Evolutionary conservation across 1,140 invertebrate species (phyloP), one percentile per base, ranked within the genome.

Genomic region (Aphelinus atriplicis): DNA sequence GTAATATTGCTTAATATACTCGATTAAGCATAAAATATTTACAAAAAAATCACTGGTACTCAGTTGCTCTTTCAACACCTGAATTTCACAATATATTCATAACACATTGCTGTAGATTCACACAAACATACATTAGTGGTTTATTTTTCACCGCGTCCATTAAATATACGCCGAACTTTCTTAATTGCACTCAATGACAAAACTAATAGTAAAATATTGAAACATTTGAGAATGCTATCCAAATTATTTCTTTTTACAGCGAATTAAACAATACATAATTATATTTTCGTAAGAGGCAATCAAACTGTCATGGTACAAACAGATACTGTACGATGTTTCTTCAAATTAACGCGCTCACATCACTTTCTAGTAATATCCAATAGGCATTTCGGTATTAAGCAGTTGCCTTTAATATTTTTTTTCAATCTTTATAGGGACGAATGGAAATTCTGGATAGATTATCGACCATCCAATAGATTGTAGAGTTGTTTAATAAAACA

Each of bases 21-120:
- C 63, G 56, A 66, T 60, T 43, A 64, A 57, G 62, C 61, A 61
- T 65, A 76, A 75, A 63, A 61, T 76, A 76, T 76, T 26, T 76
- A 76, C 75, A 76, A 76, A 72, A 26, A 71, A 26, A 50, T 71
- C 69, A 71, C 69, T 76, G 69, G 69, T 76, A 57, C 69, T 76
- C 57, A 62, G 69, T 57, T 76, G n/a, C 7, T 62, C 6, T 56
- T 71, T 53, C 51, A 76, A 71, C 69, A 26, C 65, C 64, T 53
- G 3, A 65, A 58, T 71, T 47, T 66, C 7, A 55, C 50, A 58
- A 45, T 26, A 61, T 68, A 1, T 60, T 60, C 56, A 64, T 64
- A 6, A 45, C 46, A 51, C 46, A 26, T 26, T 26, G 26, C 26
- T 70, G 70, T 58, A 61, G 55, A 71, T 76, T 57, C 43, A 76